Base-by-base conservation (phyloP, 2,797 vertebrate genomes). In the Neoniphon sammara region DNA sequence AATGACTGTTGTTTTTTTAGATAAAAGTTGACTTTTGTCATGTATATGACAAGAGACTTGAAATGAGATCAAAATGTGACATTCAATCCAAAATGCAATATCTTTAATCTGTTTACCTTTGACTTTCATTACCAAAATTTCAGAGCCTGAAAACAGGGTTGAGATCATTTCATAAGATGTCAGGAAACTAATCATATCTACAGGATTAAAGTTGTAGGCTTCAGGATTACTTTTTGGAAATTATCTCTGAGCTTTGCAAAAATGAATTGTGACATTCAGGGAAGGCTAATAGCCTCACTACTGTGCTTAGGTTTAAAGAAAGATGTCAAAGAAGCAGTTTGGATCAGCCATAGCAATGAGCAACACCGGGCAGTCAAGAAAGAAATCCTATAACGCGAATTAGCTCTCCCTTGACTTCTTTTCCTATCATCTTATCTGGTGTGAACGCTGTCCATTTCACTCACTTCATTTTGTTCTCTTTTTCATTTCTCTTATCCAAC, bases 21-120 rank as follows among this genome's bases (percentile, higher is more conserved):
- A 80, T 75, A 42, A 66, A 63, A 42, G 49, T 25, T 66, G 17
- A 17, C 50, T 30, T 44, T 57, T 54, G 58, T 21, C 69, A 62
- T 52, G 54, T 58, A 64, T 63, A 30, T 56, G 44, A 73, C 66
- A 70, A 75, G 53, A 65, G 42, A 73, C 52, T 82, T 54, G 17
- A 67, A 65, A 64, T 58, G 10, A 78, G 66, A 81, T 85, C 53
- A 72, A 66, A 76, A 75, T 67, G 60, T 78, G 69, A 72, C 72
- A 73, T 80, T 66, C 30, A 73, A 53, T 67, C 55, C 69, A 66
- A 68, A 72, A 68, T 68, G 65, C 55, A 75, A 68, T 76, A 83
- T 73, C 42, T 80, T 75, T 70, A 74, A 80, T 85, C 76, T 86
- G 73, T 86, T 84, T 82, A 84, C 72, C 70, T 75, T 87, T 73